These are phyloP conservation scores for Rallus limicola DNA, from an alignment of 2,113 vertebrate species.

Conservation along the genomic window DNA sequence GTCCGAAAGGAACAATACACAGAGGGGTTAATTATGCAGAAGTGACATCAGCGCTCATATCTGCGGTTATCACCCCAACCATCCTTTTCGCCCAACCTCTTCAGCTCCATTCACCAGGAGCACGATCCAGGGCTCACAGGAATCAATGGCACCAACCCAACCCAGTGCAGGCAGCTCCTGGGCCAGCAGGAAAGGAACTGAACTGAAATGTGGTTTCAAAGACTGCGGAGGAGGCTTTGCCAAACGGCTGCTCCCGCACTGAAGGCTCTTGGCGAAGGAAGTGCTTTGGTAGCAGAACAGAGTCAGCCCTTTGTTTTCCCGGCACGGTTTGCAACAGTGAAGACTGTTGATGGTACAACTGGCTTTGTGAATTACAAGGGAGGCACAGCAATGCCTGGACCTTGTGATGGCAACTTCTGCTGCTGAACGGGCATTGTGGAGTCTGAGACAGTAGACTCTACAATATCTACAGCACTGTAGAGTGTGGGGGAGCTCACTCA, in stretches of 20 bases:
- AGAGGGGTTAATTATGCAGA: not conserved
- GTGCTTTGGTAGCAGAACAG: not conserved
- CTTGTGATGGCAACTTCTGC: not conserved
- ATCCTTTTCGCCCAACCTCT: not conserved
- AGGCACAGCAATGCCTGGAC: not conserved
- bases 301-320: not conserved
- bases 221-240: not conserved
- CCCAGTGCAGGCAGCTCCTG: not conserved
- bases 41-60: not conserved
- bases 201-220: not conserved
- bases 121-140: not conserved
- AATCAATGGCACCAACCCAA: not conserved
- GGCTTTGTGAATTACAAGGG: not conserved
- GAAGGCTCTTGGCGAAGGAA: not conserved
- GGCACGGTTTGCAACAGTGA: not conserved
- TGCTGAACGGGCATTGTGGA: not conserved
- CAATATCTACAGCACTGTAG: too few relatives aligned
- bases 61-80: not conserved
- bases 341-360: not conserved
- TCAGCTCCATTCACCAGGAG: not conserved
- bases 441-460: not conserved
- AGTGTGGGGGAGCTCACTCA: not conserved
- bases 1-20: not conserved
- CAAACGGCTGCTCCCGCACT: not conserved
- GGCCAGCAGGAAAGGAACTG: not conserved